Evolutionary conservation across 2,113 vertebrate species (phyloP).

Genomic region (Cyprinodon variegatus): DNA sequence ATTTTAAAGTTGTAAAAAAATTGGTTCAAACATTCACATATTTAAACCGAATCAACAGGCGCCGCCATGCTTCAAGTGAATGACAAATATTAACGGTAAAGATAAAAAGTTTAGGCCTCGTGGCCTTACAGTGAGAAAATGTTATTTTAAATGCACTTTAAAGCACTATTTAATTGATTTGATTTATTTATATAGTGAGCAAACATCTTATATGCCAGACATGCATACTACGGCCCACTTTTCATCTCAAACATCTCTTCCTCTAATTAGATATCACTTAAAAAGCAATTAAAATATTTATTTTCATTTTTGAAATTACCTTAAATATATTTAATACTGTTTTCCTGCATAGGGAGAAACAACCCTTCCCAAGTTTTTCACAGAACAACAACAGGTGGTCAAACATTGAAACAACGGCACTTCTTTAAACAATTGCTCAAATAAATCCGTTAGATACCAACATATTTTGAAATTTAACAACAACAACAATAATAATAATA

Average conservation of each 20-base stretch:
- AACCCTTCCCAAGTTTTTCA: not conserved
- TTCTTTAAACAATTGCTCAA: not conserved
- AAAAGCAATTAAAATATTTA: not conserved
- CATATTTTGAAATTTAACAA: no score
- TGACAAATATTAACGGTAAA: not conserved
- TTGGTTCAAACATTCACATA: not conserved
- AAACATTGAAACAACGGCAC: not conserved
- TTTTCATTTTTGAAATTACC: not conserved
- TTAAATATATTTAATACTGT: not conserved
- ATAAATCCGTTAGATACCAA: not conserved
- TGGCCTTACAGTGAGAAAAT: constrained; percentile 18
- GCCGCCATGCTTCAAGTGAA: constrained; percentile 43
- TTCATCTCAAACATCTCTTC: constrained; percentile 21
- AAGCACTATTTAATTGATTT: not conserved
- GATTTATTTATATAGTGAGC: not conserved
- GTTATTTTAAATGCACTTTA: not conserved
- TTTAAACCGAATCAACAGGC: not conserved
- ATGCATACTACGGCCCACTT: constrained; percentile 1
- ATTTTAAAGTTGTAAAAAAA: not conserved
- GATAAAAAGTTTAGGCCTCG: constrained; percentile 16
- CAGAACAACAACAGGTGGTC: not conserved
- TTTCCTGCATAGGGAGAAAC: not conserved
- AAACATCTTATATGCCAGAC: constrained; percentile 1
- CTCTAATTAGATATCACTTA: not conserved
- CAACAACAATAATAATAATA: not conserved